Conservation (phyloP, 2,113 vertebrate species). For the Bufo bufo region DNA sequence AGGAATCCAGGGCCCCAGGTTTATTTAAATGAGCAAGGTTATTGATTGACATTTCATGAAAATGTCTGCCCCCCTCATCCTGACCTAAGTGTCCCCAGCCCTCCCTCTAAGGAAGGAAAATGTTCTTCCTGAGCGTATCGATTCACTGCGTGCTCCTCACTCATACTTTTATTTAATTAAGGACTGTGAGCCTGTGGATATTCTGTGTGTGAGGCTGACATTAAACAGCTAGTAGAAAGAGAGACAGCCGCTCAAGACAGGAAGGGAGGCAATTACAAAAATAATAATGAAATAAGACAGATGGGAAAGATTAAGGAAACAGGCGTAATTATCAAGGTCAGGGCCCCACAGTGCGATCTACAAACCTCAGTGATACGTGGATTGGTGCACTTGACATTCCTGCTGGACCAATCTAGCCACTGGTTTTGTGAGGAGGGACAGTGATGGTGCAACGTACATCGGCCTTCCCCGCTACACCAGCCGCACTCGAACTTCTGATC, state of each 20-base stretch:
- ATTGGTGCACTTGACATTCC: constrained; percentile 94
- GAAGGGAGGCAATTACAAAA: neutral
- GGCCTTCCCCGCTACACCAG: constrained; percentile 89
- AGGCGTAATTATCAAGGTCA: neutral
- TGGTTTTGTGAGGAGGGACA: constrained; percentile 78
- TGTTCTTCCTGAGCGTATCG: constrained; percentile 31
- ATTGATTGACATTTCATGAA: constrained; percentile 56
- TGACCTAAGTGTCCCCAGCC: constrained; percentile 45
- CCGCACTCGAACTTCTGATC: constrained; percentile 94
- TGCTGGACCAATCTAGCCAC: constrained; percentile 91
- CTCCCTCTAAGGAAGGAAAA: constrained; percentile 33
- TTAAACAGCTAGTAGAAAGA: constrained; percentile 17
- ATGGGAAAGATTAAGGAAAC: constrained; percentile 11
- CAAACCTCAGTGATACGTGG: constrained; percentile 95
- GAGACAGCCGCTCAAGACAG: constrained; percentile 5
- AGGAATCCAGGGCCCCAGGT: constrained; percentile 21
- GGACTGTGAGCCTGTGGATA: constrained; percentile 38
- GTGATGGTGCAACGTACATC: constrained; percentile 85
- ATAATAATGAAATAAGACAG: constrained; percentile 28
- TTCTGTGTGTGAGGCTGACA: constrained; percentile 38
- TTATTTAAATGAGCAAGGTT: constrained; percentile 40
- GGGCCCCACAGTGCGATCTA: neutral
- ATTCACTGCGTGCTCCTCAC: constrained; percentile 31
- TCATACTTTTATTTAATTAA: constrained; percentile 13
- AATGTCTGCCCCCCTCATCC: constrained; percentile 31